Evolutionary conservation across 2,888 invertebrate genomes (phyloP).

Genomic region (Protula sp.): DNA sequence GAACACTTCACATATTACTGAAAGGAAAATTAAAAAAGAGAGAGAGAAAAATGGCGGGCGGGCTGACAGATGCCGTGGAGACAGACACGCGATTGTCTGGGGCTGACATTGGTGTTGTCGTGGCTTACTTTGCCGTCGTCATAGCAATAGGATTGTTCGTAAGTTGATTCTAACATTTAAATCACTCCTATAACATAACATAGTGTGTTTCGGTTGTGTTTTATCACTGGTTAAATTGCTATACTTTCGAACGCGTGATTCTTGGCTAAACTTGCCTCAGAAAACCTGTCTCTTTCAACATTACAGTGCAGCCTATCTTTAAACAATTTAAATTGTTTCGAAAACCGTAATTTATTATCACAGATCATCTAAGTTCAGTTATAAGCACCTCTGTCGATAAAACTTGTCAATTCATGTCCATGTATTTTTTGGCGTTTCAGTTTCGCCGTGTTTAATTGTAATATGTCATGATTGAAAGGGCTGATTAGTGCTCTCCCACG

Average conservation of each 20-base stretch:
- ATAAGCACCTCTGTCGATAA: too few relatives aligned
- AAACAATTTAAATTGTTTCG: background rate
- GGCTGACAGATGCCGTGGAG: background rate
- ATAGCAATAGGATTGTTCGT: conserved; percentile 44
- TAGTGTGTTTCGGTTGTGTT: background rate
- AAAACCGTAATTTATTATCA: too few relatives aligned
- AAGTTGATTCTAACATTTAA: conserved; percentile 17
- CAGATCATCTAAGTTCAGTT: too few relatives aligned
- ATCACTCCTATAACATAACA: background rate
- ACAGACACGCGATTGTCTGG: background rate
- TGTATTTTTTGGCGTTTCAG: too few relatives aligned
- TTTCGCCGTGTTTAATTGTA: too few relatives aligned
- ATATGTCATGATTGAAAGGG: too few relatives aligned
- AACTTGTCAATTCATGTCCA: too few relatives aligned
- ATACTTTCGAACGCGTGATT: too few relatives aligned
- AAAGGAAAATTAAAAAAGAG: background rate
- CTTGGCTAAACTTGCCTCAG: too few relatives aligned
- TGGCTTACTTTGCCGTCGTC: conserved; percentile 40
- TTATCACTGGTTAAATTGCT: background rate
- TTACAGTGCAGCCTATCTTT: too few relatives aligned
- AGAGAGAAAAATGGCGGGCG: conserved; percentile 1
- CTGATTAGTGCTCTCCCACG: too few relatives aligned
- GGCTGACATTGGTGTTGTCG: conserved; percentile 35
- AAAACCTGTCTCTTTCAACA: too few relatives aligned
- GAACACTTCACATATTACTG: background rate